Evolutionary conservation across 1,140 invertebrate genomes (phyloP), one percentile per base, ranked within the genome.

Genomic region (Leptinotarsa texana): DNA sequence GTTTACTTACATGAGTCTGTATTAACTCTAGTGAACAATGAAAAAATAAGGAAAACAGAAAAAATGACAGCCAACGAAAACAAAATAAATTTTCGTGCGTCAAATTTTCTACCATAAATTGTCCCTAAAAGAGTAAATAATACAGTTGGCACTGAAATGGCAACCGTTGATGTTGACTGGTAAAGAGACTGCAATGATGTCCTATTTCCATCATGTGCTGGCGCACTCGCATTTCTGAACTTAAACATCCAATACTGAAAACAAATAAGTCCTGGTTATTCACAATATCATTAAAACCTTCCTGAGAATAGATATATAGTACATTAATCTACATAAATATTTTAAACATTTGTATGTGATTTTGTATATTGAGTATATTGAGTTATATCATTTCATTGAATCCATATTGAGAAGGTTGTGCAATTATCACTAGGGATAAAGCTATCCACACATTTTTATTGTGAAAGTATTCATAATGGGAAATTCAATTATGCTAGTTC

Each of bases 181-280:
- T 42, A 69, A 48, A 42, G 42, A 11, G 42, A n/a, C 33, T 69
- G 67, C 13, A 69, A 21, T 17, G 17, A 18, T 15, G 67, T 69
- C 42, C 67, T 33, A n/a, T 69, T 33, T 69, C 42, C n/a, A 47
- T 13, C 67, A 15, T 33, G 4, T 6, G n/a, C 42, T 27, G 4
- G 24, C 5, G 4, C 17, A 2, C 24, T 69, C 3, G 27, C 21
- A 18, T 69, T 69, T 47, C 67, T 69, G 42, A 69, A 69, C 27
- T 69, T 69, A 17, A n/a, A 47, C 27, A 69, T n/a, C 67, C 67
- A 69, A 69, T 69, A 69, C 67, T 69, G n/a, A 48, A 69, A 48
- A 65, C 21, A 65, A 27, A 65, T 33, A 4, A 33, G 27, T 33
- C 27, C 27, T 33, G 27, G 1, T 33, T 1, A 33, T 33, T 33